A percentile compares a stretch with the other conserved stretches of the same genome.
These are phyloP conservation scores for Cosmorhoe ocellata DNA, from an alignment of 2,888 invertebrate genomes.

Conservation along the genomic window DNA sequence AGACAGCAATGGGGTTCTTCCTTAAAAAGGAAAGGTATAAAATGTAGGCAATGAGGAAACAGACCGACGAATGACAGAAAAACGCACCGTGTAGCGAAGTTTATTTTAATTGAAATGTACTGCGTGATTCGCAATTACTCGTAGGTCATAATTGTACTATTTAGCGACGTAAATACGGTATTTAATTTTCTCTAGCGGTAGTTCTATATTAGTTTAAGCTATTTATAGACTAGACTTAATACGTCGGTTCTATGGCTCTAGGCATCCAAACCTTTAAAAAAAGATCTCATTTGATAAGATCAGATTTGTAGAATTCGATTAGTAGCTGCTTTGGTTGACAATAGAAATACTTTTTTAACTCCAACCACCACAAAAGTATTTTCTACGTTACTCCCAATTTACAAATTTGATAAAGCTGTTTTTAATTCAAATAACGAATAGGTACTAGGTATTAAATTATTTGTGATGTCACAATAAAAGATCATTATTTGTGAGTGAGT, in stretches of 20 bases:
- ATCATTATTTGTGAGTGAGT: constrained; percentile 31
- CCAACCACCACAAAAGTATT: no score
- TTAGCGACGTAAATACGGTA: constrained; percentile 14
- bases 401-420: no score
- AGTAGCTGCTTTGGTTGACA: no score
- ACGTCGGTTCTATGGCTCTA: background rate
- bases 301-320: no score
- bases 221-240: constrained; percentile 1
- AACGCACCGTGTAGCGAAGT: constrained; percentile 29
- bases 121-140: constrained; percentile 31
- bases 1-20: constrained; percentile 44
- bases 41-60: constrained; percentile 49
- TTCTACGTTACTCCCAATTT: no score
- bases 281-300: no score
- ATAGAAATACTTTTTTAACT: no score
- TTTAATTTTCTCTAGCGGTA: background rate
- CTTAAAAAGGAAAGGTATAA: constrained; percentile 46
- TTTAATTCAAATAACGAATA: no score
- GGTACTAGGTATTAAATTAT: no score
- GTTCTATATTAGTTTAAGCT: constrained; percentile 3
- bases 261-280: background rate
- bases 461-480: constrained; percentile 14
- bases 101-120: constrained; percentile 31
- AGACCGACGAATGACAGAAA: constrained; percentile 37
- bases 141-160: constrained; percentile 22